Percentiles rank a stretch among this genome's conserved stretches.
Conservation (phyloP, 2,888 invertebrate species). For the Ditula angustiorana region DNA sequence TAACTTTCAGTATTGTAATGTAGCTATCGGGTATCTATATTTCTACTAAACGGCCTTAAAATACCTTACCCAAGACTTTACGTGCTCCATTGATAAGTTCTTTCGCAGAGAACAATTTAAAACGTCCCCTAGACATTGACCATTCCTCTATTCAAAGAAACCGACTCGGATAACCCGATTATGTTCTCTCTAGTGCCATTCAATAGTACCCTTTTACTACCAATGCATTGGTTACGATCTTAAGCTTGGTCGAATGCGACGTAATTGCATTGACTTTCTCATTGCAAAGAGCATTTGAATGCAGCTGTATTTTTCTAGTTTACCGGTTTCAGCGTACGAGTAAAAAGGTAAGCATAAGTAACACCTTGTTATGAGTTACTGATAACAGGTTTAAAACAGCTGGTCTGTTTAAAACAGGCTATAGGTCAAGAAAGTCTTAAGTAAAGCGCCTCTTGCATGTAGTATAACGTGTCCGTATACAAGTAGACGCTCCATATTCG, state of each 20-base stretch:
- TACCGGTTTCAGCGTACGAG: conserved; percentile 1
- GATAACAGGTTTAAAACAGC: conserved; percentile 38
- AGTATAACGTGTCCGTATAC: too few relatives aligned
- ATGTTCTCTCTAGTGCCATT: not conserved
- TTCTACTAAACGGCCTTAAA: conserved; percentile 1
- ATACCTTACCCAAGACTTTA: conserved; percentile 1
- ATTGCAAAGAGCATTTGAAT: conserved; percentile 15
- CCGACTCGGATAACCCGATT: conserved; percentile 27
- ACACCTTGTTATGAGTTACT: conserved; percentile 34
- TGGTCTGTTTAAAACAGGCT: conserved; percentile 17
- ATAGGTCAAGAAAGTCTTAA: too few relatives aligned
- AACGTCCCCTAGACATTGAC: conserved; percentile 6
- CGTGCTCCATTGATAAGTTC: conserved; percentile 12
- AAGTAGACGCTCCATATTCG: too few relatives aligned
- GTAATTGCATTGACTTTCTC: conserved; percentile 32
- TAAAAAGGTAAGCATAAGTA: conserved; percentile 30
- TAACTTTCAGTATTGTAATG: conserved; percentile 3
- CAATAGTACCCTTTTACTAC: conserved; percentile 17
- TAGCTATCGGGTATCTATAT: not conserved
- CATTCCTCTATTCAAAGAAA: conserved; percentile 13
- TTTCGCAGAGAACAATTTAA: not conserved
- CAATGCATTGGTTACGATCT: conserved; percentile 1
- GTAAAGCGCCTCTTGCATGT: too few relatives aligned
- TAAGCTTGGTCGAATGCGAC: conserved; percentile 7
- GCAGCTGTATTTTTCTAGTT: conserved; percentile 37